These are phyloP conservation scores for Lymantria dispar DNA, from an alignment of 2,888 invertebrate genomes.

Conservation along the genomic window DNA sequence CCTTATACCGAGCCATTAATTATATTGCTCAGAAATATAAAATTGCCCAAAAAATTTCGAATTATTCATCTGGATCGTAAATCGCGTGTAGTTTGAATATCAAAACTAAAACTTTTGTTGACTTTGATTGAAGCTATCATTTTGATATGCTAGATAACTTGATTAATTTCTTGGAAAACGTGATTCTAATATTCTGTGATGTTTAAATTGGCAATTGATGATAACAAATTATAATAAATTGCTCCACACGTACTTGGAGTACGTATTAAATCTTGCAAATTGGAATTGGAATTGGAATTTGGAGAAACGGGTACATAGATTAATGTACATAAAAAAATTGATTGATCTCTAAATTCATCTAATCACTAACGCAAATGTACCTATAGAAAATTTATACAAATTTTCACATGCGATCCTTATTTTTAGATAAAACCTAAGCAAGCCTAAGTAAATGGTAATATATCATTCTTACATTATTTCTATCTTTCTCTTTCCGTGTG, in stretches of 20 bases:
- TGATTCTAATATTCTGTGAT: background rate
- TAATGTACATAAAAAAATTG: conserved; percentile 16
- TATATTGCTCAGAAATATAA: conserved; percentile 20
- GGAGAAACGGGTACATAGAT: conserved; percentile 9
- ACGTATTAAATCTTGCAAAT: conserved; percentile 2
- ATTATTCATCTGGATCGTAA: conserved; percentile 25
- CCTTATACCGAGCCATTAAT: conserved; percentile 23
- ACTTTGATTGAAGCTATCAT: conserved; percentile 26
- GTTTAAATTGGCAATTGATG: background rate
- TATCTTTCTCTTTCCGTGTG: too few relatives aligned
- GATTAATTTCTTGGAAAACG: conserved; percentile 9
- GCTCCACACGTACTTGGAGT: background rate
- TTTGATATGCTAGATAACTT: conserved; percentile 7
- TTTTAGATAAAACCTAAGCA: too few relatives aligned
- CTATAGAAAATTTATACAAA: too few relatives aligned
- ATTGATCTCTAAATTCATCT: conserved; percentile 21
- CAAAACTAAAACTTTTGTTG: conserved; percentile 24
- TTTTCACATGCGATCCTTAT: too few relatives aligned
- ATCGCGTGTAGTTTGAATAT: conserved; percentile 24
- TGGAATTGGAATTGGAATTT: conserved; percentile 9
- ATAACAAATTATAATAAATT: background rate
- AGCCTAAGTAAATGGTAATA: too few relatives aligned
- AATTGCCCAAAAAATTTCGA: conserved; percentile 28
- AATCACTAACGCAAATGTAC: conserved; percentile 17
- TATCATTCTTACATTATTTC: too few relatives aligned